Base-by-base conservation (phyloP, 2,888 invertebrate species). In the Drosophila mimica region DNA sequence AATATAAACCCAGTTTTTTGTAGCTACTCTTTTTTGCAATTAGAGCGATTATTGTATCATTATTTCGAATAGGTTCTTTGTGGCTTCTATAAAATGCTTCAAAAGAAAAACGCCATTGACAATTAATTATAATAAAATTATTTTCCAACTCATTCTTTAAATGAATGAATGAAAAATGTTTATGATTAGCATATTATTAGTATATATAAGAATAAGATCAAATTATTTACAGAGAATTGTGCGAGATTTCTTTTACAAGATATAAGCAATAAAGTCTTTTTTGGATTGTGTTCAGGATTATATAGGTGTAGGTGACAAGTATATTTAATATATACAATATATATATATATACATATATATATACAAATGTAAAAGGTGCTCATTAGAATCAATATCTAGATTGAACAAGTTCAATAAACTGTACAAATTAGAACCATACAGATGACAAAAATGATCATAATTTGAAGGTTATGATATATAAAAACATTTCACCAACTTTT, bases 1-100 rank as follows among this genome's bases (percentile, higher is more conserved):
- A 64, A 30, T 52, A 48, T 25, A 52, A 46, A 15, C 38, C 30
- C 25, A 53, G 31, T 59, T 62, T 65, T 53, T 48, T 48, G 20
- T 30, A 17, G 30, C 11, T 28, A 43, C 30, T 40, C 8, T 28
- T 59, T 63, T 36, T 33, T 49, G 34, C 25, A 53, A 46, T 62
- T 33, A 66, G 31, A 57, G 17, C 40, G 56, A 65, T 65, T 62
- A 70, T 70, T 54, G 49, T 46, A 31, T 38, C 9, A 20, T 52
- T 62, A 59, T 66, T 52, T 30, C 15, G 11, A 66, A 60, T 48
- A 28, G 31, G 30, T 48, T 36, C 9, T 38, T 49, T 34, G 38
- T 63, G 25, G 3, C 25, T 31, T 7, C 20, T n/a, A 15, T 48
- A 4, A 15, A 17, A 20, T 11, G 20, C 13, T 31, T n/a, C 36